phyloP scores from a whole-genome alignment of 1,140 invertebrate genomes.

The Stenopsyche tienmushanensis region DNA sequence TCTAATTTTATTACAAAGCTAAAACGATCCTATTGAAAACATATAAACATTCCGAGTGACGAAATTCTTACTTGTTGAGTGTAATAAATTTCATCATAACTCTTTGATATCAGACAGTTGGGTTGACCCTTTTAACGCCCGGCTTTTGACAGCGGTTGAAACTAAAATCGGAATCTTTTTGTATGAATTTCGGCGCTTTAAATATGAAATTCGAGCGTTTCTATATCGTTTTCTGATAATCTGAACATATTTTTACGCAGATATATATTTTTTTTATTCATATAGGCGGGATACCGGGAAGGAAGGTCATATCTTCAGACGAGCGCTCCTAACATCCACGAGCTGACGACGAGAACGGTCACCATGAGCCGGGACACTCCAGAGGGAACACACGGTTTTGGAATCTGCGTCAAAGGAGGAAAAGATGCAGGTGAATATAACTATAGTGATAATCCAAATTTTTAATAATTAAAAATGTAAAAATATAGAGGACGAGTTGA shows the following conservation, averaged over 20 bases:
- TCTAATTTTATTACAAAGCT: no score
- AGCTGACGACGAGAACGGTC: conserved; percentile 76
- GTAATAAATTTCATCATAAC: no score
- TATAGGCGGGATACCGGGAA: conserved; percentile 40
- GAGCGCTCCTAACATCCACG: conserved; percentile 66
- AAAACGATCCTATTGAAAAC: no score
- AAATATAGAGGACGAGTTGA: no score
- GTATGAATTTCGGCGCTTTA: background rate
- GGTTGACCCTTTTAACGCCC: no score
- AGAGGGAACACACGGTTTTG: conserved; percentile 77
- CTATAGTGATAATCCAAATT: background rate
- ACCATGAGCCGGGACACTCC: conserved; percentile 77
- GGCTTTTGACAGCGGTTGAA: no score
- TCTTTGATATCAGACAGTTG: no score
- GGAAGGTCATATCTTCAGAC: conserved; percentile 39
- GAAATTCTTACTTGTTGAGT: no score
- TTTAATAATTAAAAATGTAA: background rate
- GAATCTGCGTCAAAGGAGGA: conserved; percentile 86
- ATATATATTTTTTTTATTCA: conserved; percentile 10
- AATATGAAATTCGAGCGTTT: background rate
- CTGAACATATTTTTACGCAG: no score
- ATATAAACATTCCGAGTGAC: no score
- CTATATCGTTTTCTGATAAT: background rate
- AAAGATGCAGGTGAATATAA: conserved; percentile 71
- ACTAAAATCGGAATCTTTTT: background rate